Percentiles rank a stretch among this genome's conserved stretches.
Conservation (phyloP, 2,888 invertebrate genomes). For the Drosophila mercatorum region DNA sequence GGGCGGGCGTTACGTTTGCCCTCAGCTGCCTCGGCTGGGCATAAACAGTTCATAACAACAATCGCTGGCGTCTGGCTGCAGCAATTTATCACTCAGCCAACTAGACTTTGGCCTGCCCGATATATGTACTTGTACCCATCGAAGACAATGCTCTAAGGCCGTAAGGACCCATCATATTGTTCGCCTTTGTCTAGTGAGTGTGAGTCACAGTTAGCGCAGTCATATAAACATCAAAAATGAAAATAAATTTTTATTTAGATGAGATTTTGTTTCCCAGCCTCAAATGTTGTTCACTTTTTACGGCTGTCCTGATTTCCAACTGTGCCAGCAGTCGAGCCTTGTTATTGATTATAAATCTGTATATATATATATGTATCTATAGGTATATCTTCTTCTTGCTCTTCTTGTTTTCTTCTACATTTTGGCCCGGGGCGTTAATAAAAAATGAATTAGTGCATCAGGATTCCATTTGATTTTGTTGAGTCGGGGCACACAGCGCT, state of each 20-base stretch:
- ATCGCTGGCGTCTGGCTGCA: slow-evolving; percentile 46
- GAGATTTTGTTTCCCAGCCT: slow-evolving; percentile 50
- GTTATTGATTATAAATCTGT: slow-evolving; percentile 68
- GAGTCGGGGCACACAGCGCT: slow-evolving; percentile 3
- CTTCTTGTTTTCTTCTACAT: slow-evolving; percentile 1
- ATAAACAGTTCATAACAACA: slow-evolving; percentile 77
- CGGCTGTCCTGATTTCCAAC: slow-evolving; percentile 78
- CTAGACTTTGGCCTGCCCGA: slow-evolving; percentile 45
- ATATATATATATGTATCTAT: not conserved
- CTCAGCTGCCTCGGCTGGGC: slow-evolving; percentile 51
- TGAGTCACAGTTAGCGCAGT: slow-evolving; percentile 42
- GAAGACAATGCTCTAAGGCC: slow-evolving; percentile 29
- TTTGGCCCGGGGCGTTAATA: slow-evolving; percentile 62
- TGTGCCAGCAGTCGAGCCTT: slow-evolving; percentile 54
- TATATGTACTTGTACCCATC: slow-evolving; percentile 3
- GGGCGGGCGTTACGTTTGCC: slow-evolving; percentile 62
- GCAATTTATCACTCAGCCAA: slow-evolving; percentile 75
- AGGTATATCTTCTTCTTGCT: not conserved
- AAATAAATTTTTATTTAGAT: slow-evolving; percentile 65
- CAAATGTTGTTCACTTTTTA: slow-evolving; percentile 51
- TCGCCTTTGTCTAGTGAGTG: slow-evolving; percentile 31
- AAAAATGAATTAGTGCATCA: slow-evolving; percentile 77
- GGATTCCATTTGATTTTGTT: slow-evolving; percentile 40
- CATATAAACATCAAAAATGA: slow-evolving; percentile 57
- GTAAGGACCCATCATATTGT: slow-evolving; percentile 41